Evolutionary conservation across 2,113 vertebrate species (phyloP).

Genomic region (Hydropotes inermis): DNA sequence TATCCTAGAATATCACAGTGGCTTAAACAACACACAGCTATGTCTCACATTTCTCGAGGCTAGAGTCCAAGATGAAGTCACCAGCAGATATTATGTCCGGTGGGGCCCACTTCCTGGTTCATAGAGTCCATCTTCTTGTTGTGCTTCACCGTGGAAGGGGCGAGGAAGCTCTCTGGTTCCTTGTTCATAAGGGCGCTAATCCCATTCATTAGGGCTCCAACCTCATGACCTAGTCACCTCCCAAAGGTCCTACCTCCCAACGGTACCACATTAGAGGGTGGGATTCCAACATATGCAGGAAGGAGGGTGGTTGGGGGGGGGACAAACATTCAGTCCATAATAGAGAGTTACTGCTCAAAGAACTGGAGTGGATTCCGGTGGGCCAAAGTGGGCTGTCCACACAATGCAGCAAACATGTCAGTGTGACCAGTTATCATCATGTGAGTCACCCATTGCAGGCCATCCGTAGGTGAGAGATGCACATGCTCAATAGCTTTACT

Average conservation of each 20-base stretch:
- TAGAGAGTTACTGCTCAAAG: not conserved
- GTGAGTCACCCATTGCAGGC: accelerated
- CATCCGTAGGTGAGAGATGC: accelerated
- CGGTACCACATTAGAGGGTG: not conserved
- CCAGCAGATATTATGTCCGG: not conserved
- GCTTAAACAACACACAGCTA: not conserved
- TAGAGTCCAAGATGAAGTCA: not conserved
- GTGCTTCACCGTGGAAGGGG: not conserved
- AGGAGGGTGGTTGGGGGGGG: not conserved
- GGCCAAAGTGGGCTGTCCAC: not conserved
- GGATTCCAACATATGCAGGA: not conserved
- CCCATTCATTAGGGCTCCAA: not conserved
- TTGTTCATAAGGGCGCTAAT: not conserved
- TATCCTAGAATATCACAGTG: not conserved
- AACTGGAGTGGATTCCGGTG: not conserved
- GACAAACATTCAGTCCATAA: not conserved
- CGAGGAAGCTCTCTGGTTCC: not conserved
- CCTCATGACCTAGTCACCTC: not conserved
- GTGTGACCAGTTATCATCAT: not conserved
- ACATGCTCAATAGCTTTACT: not conserved
- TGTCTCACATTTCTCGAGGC: not conserved
- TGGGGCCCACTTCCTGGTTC: not conserved
- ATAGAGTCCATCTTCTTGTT: not conserved
- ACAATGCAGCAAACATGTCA: not conserved
- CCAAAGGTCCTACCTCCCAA: not conserved